These are phyloP conservation scores for Otocyon megalotis DNA, from an alignment of 2,113 vertebrate species.

Conservation along the genomic window DNA sequence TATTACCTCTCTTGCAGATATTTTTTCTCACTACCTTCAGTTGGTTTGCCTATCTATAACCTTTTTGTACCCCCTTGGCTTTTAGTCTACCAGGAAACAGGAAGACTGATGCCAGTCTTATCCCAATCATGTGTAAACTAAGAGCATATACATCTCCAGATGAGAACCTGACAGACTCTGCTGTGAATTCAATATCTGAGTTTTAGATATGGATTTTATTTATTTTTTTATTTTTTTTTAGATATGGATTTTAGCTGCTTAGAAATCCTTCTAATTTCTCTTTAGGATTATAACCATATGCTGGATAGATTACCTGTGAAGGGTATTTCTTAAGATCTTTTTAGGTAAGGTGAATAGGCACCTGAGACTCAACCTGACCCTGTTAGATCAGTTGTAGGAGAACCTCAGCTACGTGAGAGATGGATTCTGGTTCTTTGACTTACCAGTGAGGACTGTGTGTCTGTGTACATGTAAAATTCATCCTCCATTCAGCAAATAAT, in stretches of 20 bases:
- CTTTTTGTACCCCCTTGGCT: constrained; percentile 15
- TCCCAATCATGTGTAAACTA: background rate
- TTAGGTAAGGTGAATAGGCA: constrained; percentile 34
- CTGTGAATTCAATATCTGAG: constrained; percentile 19
- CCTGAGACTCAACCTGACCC: background rate
- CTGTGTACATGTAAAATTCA: constrained; percentile 30
- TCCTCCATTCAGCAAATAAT: constrained; percentile 3
- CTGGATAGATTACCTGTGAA: constrained; percentile 32
- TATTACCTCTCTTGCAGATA: background rate
- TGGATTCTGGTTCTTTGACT: background rate
- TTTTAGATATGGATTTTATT: constrained; percentile 46
- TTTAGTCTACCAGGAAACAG: constrained; percentile 50
- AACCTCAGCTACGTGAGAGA: background rate
- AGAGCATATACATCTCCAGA: background rate
- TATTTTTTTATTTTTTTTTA: background rate
- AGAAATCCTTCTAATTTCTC: constrained; percentile 34
- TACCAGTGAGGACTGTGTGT: background rate
- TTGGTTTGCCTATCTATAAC: background rate
- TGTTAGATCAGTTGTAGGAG: constrained; percentile 34
- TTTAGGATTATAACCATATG: constrained; percentile 48
- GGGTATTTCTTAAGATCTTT: constrained; percentile 37
- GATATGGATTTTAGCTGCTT: constrained; percentile 40
- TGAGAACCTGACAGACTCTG: constrained; percentile 18
- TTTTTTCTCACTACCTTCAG: background rate
- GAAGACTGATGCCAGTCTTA: background rate